Percentiles rank a stretch among this genome's conserved stretches.
phyloP scores from a whole-genome alignment of 2,888 invertebrate species.

The Lasioglossum marginatum region DNA sequence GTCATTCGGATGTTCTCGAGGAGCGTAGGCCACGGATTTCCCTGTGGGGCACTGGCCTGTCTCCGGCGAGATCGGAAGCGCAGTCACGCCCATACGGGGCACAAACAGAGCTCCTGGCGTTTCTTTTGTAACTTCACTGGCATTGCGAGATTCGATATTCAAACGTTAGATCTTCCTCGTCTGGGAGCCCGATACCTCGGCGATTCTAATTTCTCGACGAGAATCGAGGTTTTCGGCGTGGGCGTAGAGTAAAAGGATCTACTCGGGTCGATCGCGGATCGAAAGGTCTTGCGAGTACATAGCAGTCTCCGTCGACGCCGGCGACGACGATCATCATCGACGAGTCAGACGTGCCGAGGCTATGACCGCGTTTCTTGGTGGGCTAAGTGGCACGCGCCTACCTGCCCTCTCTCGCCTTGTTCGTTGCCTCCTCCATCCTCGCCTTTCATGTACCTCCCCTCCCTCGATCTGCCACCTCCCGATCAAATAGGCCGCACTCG shows the following conservation, averaged over 20 bases:
- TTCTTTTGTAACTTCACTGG: background rate
- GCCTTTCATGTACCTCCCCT: conserved; percentile 16
- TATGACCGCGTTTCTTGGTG: conserved; percentile 83
- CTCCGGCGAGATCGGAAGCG: background rate
- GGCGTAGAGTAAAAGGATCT: conserved; percentile 28
- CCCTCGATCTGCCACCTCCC: conserved; percentile 47
- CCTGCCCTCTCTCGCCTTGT: conserved; percentile 73
- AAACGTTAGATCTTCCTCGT: background rate
- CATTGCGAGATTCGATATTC: background rate
- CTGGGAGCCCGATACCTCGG: background rate
- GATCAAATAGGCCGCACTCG: conserved; percentile 59
- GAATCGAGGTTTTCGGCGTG: conserved; percentile 8
- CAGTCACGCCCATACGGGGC: background rate
- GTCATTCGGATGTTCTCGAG: background rate
- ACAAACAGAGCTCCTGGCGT: background rate
- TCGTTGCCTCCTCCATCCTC: conserved; percentile 42
- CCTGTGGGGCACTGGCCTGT: background rate
- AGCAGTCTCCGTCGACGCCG: no score
- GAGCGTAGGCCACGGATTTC: background rate
- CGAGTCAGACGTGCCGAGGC: conserved; percentile 82
- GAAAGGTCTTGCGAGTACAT: conserved; percentile 55
- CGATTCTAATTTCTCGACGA: background rate
- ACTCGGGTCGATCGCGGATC: conserved; percentile 20
- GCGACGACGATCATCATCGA: conserved; percentile 39
- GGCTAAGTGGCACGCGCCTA: conserved; percentile 84